phyloP scores from a whole-genome alignment of 2,113 vertebrate genomes.

The Trachemys scripta region DNA sequence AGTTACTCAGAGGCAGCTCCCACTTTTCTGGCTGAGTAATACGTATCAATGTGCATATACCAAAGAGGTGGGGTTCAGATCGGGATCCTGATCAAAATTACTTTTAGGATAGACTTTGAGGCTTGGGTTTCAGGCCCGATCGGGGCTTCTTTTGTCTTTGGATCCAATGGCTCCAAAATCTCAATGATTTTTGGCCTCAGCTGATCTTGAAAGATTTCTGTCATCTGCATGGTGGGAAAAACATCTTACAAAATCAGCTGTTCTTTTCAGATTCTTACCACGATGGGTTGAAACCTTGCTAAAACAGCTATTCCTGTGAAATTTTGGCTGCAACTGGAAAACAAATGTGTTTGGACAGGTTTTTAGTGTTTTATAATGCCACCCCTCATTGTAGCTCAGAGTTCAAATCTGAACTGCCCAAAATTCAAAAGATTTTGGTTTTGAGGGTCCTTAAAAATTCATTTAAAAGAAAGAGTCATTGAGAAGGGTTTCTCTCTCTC shows the following conservation, averaged over 20 bases:
- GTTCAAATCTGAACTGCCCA: neutral
- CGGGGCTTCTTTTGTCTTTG: neutral
- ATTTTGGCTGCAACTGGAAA: neutral
- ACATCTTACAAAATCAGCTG: neutral
- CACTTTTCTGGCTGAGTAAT: neutral
- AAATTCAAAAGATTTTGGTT: neutral
- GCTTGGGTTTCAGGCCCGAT: neutral
- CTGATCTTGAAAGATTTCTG: neutral
- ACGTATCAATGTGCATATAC: rapidly evolving
- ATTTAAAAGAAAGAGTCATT: neutral
- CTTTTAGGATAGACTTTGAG: neutral
- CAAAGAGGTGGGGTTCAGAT: neutral
- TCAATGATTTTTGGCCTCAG: neutral
- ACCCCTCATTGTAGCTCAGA: neutral
- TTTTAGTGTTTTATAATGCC: neutral
- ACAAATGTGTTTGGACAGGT: neutral
- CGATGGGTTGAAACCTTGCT: neutral
- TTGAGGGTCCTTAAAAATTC: neutral
- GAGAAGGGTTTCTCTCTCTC: neutral
- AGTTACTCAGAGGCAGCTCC: neutral
- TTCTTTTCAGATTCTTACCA: neutral
- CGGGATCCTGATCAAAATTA: neutral
- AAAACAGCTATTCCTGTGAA: neutral
- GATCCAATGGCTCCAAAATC: neutral
- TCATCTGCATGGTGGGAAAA: neutral